A percentile compares a stretch with the other conserved stretches of the same genome.
Conservation (phyloP, 2,797 vertebrate genomes). For the Basileuterus tristriatus region DNA sequence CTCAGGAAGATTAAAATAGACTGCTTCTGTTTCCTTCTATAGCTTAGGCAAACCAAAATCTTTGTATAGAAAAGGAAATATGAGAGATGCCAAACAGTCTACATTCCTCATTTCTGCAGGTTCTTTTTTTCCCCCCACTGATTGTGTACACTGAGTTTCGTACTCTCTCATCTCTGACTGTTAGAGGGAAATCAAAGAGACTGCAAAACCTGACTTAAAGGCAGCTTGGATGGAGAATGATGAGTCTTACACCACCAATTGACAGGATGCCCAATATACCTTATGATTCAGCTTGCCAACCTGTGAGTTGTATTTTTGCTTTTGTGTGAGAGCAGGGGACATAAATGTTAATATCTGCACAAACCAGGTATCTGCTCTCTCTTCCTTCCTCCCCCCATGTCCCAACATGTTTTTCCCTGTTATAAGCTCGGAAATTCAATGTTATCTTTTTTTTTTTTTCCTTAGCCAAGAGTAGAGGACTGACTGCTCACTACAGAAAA, state of each 20-base stretch:
- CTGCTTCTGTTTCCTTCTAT: slow-evolving; percentile 44
- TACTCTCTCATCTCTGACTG: background rate
- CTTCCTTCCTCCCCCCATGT: background rate
- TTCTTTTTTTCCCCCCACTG: background rate
- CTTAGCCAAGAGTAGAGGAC: background rate
- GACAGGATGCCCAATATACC: background rate
- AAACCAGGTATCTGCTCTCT: background rate
- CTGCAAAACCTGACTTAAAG: slow-evolving; percentile 23
- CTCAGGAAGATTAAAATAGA: slow-evolving; percentile 55
- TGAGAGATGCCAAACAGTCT: background rate
- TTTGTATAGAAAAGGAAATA: slow-evolving; percentile 26
- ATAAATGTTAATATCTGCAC: background rate
- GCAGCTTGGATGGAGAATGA: background rate
- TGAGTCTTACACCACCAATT: background rate
- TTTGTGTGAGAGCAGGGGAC: background rate
- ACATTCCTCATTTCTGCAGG: background rate
- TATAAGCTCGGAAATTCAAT: background rate
- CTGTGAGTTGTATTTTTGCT: background rate
- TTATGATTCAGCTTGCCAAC: background rate
- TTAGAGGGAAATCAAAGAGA: slow-evolving; percentile 5
- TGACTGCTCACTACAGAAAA: slow-evolving; percentile 23
- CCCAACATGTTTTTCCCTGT: background rate
- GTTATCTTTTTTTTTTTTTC: background rate
- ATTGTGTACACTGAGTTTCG: background rate
- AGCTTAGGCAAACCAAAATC: slow-evolving; percentile 37